Conservation (phyloP, 2,888 invertebrate genomes). For the Lepidocyrtoides sp. region DNA sequence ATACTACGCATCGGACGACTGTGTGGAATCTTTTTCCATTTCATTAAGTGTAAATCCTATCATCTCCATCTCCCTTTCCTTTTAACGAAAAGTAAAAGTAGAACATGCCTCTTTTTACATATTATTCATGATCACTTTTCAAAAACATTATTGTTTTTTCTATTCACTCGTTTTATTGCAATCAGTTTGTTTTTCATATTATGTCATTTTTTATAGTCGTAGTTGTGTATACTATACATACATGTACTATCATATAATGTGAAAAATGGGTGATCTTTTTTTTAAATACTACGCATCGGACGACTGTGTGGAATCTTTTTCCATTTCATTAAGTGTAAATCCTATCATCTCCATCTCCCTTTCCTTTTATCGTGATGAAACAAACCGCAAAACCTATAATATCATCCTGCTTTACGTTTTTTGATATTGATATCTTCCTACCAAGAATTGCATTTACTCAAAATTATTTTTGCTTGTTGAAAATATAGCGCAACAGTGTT, state of each 20-base stretch:
- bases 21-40: too few relatives aligned
- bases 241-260: too few relatives aligned
- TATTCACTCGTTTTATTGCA: constrained; percentile 45
- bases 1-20: too few relatives aligned
- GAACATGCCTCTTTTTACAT: constrained; percentile 16
- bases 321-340: too few relatives aligned
- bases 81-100: constrained; percentile 32
- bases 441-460: too few relatives aligned
- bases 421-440: background rate
- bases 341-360: background rate
- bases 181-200: constrained; percentile 50
- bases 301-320: too few relatives aligned
- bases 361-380: background rate
- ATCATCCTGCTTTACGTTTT: background rate
- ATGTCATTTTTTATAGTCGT: constrained; percentile 20
- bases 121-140: constrained; percentile 24
- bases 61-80: background rate
- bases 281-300: too few relatives aligned
- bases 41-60: too few relatives aligned
- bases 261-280: background rate
- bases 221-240: background rate
- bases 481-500: background rate
- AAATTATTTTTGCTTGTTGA: background rate
- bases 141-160: constrained; percentile 18
- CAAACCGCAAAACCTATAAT: constrained; percentile 48